Evolutionary conservation across 2,113 vertebrate genomes (phyloP), one percentile per base, ranked within the genome.

Genomic region (Rhea pennata): DNA sequence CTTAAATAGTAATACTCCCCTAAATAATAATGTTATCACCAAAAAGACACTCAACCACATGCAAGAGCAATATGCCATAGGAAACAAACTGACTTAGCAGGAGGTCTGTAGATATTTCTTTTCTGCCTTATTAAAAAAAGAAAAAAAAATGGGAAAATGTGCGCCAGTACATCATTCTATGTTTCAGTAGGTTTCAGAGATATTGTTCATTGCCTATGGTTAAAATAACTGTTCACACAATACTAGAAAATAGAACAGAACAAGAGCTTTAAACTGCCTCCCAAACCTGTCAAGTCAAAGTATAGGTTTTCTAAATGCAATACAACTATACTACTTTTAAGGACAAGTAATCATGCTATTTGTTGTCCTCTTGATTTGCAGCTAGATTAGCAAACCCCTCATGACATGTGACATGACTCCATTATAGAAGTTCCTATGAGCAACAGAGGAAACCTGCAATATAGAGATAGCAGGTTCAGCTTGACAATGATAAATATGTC

Each of bases 401-500:
- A 3, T 31, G 84, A 75, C 79, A 80, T 4, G 29, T 73, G 84
- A 88, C 2, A 2, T 50, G 75, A 66, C 61, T 95, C 53, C 36
- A 67, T 81, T 94, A 91, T 72, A 67, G 71, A 78, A 83, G 54
- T 88, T 96, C 65, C 75, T 36, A 51, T 72, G 81, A 96, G 72
- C 39, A 93, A 86, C 75, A 94, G 94, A 95, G 84, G 71, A 84
- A 95, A 93, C 72, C 72, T 96, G 67, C 1, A 15, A 84, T 84
- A 83, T 36, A 51, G 78, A 96, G 75, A 69, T 94, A 92, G 78
- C 75, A 91, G 71, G 36, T 87, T 96, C 61, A 91, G 90, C 44
- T 74, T 91, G 88, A 95, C 81, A 91, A 95, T 72, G 90, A 88
- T 89, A 96, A 94, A 88, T 89, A 95, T 95, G 91, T 96, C 93